Percentiles rank a stretch among this genome's conserved stretches.
Conservation (phyloP, 2,113 vertebrate species). For the Ageneiosus marmoratus region DNA sequence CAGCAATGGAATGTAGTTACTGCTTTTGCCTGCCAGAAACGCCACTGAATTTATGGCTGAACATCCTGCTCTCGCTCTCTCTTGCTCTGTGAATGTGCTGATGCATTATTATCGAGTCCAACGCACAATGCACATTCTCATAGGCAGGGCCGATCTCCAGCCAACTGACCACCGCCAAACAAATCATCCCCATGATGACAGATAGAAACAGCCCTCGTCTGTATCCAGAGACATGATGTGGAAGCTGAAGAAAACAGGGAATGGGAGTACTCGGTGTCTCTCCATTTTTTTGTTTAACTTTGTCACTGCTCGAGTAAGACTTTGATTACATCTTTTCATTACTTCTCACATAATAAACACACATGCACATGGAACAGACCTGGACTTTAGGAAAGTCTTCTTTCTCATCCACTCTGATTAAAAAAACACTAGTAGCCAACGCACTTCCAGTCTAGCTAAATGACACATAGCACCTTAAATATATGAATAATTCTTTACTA, state of each 20-base stretch:
- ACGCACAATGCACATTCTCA: constrained; percentile 52
- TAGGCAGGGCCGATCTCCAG: constrained; percentile 49
- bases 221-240: constrained; percentile 12
- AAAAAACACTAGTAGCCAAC: background rate
- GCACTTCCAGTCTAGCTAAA: constrained; percentile 15
- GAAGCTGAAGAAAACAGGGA: background rate
- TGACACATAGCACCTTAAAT: constrained; percentile 1
- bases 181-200: constrained; percentile 55
- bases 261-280: background rate
- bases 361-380: constrained; percentile 33
- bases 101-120: constrained; percentile 57
- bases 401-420: background rate
- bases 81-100: constrained; percentile 58
- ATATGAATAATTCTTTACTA: no score
- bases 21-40: constrained; percentile 41
- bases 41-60: constrained; percentile 47
- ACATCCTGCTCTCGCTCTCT: constrained; percentile 35
- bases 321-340: constrained; percentile 36
- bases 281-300: background rate
- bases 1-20: constrained; percentile 41
- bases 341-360: constrained; percentile 46
- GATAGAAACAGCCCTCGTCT: constrained; percentile 42
- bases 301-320: constrained; percentile 15
- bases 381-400: background rate
- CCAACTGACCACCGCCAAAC: constrained; percentile 59